Evolutionary conservation across 92 coral and sea anemone genomes (phyloP).

Genomic region (Epizoanthus illoricatus): DNA sequence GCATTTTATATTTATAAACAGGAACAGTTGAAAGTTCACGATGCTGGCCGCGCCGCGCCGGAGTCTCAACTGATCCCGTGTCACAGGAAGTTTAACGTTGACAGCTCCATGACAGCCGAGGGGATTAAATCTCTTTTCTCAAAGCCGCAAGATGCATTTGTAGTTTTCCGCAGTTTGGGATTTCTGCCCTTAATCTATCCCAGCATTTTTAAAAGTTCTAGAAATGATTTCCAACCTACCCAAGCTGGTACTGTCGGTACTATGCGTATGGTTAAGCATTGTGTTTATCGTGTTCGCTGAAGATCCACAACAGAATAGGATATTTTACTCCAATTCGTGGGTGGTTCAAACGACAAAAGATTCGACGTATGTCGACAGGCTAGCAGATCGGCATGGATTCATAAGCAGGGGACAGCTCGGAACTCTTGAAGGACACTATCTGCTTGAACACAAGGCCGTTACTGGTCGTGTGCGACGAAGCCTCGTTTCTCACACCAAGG

Average conservation of each 20-base stretch:
- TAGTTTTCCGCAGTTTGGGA: no score
- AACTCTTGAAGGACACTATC: slow-evolving; percentile 69
- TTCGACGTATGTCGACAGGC: slow-evolving; percentile 73
- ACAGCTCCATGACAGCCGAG: no score
- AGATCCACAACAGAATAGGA: neutral
- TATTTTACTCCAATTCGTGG: slow-evolving; percentile 86
- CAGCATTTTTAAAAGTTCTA: neutral
- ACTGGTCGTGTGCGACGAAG: slow-evolving; percentile 69
- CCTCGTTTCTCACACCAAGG: slow-evolving; percentile 57
- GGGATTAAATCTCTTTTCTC: no score
- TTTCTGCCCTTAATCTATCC: no score
- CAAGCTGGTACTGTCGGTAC: neutral
- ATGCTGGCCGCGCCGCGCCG: no score
- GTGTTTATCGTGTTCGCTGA: neutral
- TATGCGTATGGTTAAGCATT: neutral
- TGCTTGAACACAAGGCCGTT: slow-evolving; percentile 71
- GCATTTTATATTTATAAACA: no score
- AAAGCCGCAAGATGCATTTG: no score
- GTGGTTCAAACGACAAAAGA: slow-evolving; percentile 80
- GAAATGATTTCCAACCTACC: neutral
- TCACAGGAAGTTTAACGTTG: no score
- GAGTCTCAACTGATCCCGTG: no score
- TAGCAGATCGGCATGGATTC: slow-evolving; percentile 79
- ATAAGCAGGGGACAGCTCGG: slow-evolving; percentile 73
- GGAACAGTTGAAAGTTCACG: no score